These are phyloP conservation scores for Oxytorus armatus DNA, from an alignment of 2,888 invertebrate genomes.

Conservation along the genomic window DNA sequence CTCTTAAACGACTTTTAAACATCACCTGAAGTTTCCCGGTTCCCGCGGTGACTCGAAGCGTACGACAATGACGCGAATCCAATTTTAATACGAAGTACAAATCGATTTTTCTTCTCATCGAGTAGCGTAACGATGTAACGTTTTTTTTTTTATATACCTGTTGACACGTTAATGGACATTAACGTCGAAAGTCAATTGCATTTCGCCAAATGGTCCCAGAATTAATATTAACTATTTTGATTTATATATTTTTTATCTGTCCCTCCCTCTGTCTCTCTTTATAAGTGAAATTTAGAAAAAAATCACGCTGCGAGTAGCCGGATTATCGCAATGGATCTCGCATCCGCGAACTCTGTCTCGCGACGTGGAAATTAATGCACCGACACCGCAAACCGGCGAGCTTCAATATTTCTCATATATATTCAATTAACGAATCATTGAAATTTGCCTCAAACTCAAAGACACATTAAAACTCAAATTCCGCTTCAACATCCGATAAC, in stretches of 20 bases:
- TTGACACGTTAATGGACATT: constrained; percentile 34
- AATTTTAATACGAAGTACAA: neutral
- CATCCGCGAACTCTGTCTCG: neutral
- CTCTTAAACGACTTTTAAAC: no score
- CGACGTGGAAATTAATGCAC: neutral
- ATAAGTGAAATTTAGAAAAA: no score
- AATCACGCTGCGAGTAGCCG: no score
- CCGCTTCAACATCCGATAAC: no score
- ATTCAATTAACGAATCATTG: no score
- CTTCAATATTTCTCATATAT: no score
- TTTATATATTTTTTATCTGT: no score
- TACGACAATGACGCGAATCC: constrained; percentile 24
- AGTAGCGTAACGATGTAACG: no score
- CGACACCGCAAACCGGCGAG: neutral
- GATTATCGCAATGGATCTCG: constrained; percentile 1
- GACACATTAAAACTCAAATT: no score
- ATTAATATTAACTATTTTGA: constrained; percentile 19
- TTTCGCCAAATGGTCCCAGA: constrained; percentile 56
- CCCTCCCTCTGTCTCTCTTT: no score
- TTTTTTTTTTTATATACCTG: constrained; percentile 45
- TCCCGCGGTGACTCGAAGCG: constrained; percentile 42
- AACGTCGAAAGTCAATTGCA: constrained; percentile 46
- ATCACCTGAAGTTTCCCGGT: constrained; percentile 13
- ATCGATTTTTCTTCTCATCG: neutral
- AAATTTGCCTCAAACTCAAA: no score